A percentile compares a stretch with the other conserved stretches of the same genome.
Evolutionary conservation across 2,113 vertebrate genomes (phyloP).

Genomic region (Gavia stellata): DNA sequence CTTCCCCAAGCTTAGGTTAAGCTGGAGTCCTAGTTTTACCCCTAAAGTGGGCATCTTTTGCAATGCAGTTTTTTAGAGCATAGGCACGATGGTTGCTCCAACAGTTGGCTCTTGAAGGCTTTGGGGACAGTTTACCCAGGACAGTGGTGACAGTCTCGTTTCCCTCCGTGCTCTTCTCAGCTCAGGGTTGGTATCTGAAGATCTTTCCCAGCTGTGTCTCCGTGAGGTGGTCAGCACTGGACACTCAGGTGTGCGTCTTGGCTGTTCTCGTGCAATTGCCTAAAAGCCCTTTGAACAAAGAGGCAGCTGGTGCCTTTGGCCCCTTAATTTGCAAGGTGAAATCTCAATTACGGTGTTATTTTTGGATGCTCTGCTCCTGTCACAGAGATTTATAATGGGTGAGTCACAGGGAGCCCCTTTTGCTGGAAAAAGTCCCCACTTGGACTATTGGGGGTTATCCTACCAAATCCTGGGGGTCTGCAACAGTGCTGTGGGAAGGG

Average conservation of each 20-base stretch:
- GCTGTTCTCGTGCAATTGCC: not conserved
- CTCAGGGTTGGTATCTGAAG: not conserved
- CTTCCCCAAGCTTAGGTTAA: not conserved
- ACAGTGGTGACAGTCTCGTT: not conserved
- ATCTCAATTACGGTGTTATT: not conserved
- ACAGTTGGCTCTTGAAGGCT: not conserved
- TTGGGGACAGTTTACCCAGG: not conserved
- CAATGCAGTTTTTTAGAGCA: not conserved
- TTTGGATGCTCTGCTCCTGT: not conserved
- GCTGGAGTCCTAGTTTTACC: not conserved
- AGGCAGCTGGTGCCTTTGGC: accelerated
- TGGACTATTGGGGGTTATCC: not conserved
- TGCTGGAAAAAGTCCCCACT: not conserved
- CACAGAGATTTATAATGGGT: not conserved
- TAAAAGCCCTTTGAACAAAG: not conserved
- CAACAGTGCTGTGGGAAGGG: accelerated
- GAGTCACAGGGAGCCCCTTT: not conserved
- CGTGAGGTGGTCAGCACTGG: not conserved
- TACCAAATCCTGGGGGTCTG: not conserved
- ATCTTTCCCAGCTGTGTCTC: not conserved
- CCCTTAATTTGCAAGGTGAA: not conserved
- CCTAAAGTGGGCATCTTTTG: not conserved
- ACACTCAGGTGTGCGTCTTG: accelerated
- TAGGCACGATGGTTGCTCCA: not conserved
- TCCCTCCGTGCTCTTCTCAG: not conserved